phyloP scores from a whole-genome alignment of 2,888 invertebrate species.

The Agrochola circellaris region DNA sequence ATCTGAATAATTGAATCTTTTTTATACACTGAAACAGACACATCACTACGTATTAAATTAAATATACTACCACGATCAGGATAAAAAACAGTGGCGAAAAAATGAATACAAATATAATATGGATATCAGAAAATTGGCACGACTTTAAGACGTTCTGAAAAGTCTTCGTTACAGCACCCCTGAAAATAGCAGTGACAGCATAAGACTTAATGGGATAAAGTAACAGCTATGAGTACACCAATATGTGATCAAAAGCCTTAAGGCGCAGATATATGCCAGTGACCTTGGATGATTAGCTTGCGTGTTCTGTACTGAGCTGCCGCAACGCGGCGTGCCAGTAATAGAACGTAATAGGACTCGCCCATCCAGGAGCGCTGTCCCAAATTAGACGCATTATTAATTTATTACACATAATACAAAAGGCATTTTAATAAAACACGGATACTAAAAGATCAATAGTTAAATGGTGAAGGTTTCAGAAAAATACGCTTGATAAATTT shows the following conservation, averaged over 20 bases:
- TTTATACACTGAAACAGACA: neutral
- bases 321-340: too few relatives aligned
- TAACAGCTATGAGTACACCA: neutral
- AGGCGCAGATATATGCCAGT: too few relatives aligned
- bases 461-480: too few relatives aligned
- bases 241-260: neutral
- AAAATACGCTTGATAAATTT: too few relatives aligned
- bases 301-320: too few relatives aligned
- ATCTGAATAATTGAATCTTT: constrained; percentile 4
- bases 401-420: too few relatives aligned
- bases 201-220: neutral
- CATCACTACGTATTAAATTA: neutral
- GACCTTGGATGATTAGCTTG: too few relatives aligned
- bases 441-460: too few relatives aligned
- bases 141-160: neutral
- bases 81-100: neutral
- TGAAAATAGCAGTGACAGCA: neutral
- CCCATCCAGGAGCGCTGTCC: too few relatives aligned
- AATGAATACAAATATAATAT: neutral
- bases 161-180: neutral
- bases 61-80: neutral
- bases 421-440: too few relatives aligned
- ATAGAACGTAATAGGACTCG: too few relatives aligned
- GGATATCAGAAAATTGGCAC: neutral
- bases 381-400: too few relatives aligned